Conservation (phyloP, 1,140 invertebrate species). For the Ectropis grisescens region DNA sequence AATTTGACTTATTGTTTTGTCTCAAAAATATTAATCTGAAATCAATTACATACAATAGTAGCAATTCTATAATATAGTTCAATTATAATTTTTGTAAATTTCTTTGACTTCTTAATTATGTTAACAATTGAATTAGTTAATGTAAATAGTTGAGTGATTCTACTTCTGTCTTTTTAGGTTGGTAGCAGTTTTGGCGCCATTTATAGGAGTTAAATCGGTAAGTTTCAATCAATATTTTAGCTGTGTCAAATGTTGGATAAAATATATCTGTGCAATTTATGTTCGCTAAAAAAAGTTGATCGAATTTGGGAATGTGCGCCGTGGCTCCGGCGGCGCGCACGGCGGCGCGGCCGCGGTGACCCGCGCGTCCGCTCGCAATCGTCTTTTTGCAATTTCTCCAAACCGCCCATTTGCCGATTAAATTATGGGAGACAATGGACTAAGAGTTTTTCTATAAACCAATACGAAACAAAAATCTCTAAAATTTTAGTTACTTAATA, state of each 20-base stretch:
- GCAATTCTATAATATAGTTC: too few relatives aligned
- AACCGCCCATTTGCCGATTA: constrained; percentile 29
- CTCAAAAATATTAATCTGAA: too few relatives aligned
- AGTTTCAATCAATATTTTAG: constrained; percentile 19
- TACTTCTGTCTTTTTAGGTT: constrained; percentile 32
- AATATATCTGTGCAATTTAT: too few relatives aligned
- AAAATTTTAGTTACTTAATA: constrained; percentile 1
- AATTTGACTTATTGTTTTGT: too few relatives aligned
- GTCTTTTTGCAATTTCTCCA: constrained; percentile 55
- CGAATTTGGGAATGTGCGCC: constrained; percentile 37
- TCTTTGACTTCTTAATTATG: too few relatives aligned
- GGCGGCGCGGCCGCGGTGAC: constrained; percentile 29
- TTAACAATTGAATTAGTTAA: too few relatives aligned
- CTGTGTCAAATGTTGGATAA: too few relatives aligned
- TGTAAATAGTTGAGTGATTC: not conserved
- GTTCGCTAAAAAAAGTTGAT: constrained; percentile 18
- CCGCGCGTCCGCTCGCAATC: constrained; percentile 37
- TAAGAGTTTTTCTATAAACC: too few relatives aligned
- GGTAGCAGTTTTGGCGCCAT: constrained; percentile 38
- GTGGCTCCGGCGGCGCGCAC: constrained; percentile 31
- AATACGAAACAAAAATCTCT: constrained; percentile 6
- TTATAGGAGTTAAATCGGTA: constrained; percentile 44
- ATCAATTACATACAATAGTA: too few relatives aligned
- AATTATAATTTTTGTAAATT: too few relatives aligned
- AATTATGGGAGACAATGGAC: too few relatives aligned